Evolutionary conservation across 2,888 invertebrate genomes (phyloP), one percentile per base, ranked within the genome.

Genomic region (Drosophila kanekoi): DNA sequence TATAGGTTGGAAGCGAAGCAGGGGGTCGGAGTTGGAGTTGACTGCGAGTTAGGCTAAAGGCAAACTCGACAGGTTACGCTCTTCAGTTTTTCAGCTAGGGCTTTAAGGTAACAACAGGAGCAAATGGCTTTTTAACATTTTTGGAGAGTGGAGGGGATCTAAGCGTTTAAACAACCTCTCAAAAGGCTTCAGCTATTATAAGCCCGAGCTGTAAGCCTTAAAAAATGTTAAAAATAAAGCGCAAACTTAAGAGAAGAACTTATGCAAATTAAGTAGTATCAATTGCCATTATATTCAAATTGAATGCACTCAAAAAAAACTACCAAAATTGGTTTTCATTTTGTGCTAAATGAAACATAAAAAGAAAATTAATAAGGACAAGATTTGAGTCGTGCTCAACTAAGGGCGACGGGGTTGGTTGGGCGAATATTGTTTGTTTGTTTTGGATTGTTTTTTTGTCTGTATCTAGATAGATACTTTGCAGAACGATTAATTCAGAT

Each of bases 61-160:
- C 38, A 16, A 72, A 62, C 43, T 64, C 61, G 73, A 62, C 77
- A 65, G 70, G 69, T 62, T 52, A 57, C 47, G 52, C 38, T 45
- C 57, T 45, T 45, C 35, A 35, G 54, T 52, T 70, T 28, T 73
- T 70, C 57, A 60, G 63, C 59, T 44, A 51, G 69, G 51, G 76
- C 65, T 64, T 74, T 65, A 56, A 70, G 47, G 74, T 70, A 64
- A 49, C 56, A 77, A 68, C 67, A 65, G 41, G 18, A 44, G 40
- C 54, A 57, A 71, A 71, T 62, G 52, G 66, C 52, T 49, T 67
- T 64, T 66, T 49, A 60, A 41, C 14, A 44, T 53, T 6, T n/a
- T 6, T n/a, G 11, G 10, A 35, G 37, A 20, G 14, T 18, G 1
- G 9, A 54, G 33, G 8, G 8, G 23, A 11, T 28, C 28, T 28